Conservation (phyloP, 1,140 invertebrate genomes). For the Diploscapter pachys region DNA sequence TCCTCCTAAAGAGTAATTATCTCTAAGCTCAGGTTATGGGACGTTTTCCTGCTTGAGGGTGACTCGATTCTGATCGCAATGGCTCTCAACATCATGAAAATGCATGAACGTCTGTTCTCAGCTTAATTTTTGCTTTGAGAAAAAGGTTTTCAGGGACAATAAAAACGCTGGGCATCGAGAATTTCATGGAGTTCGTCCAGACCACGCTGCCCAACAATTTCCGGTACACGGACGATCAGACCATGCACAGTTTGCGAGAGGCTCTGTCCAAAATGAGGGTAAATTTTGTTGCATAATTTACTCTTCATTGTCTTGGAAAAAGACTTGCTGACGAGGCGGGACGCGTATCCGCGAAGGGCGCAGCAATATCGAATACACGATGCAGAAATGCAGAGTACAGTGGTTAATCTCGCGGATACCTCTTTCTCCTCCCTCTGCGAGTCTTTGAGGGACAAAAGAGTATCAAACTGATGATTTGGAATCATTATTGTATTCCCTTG, state of each 20-base stretch:
- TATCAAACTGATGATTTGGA: too few species aligned
- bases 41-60: slow-evolving; percentile 90
- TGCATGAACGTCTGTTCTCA: slow-evolving; percentile 72
- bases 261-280: slow-evolving; percentile 80
- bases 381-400: too few species aligned
- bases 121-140: slow-evolving; percentile 24
- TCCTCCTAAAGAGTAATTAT: neutral
- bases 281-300: neutral
- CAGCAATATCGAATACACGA: too few species aligned
- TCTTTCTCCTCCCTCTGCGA: too few species aligned
- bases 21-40: slow-evolving; percentile 76
- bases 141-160: slow-evolving; percentile 68
- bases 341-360: too few species aligned
- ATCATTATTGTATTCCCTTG: too few species aligned
- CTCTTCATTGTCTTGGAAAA: too few species aligned
- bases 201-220: slow-evolving; percentile 86
- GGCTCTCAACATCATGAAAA: slow-evolving; percentile 90
- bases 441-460: too few species aligned
- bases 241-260: slow-evolving; percentile 77
- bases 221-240: slow-evolving; percentile 83
- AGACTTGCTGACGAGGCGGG: too few species aligned
- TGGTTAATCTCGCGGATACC: too few species aligned
- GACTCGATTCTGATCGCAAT: slow-evolving; percentile 89
- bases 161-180: slow-evolving; percentile 81
- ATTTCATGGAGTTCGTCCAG: slow-evolving; percentile 79